These are phyloP conservation scores for Phalanger gymnotis DNA, from an alignment of 2,797 vertebrate genomes.

Conservation along the genomic window DNA sequence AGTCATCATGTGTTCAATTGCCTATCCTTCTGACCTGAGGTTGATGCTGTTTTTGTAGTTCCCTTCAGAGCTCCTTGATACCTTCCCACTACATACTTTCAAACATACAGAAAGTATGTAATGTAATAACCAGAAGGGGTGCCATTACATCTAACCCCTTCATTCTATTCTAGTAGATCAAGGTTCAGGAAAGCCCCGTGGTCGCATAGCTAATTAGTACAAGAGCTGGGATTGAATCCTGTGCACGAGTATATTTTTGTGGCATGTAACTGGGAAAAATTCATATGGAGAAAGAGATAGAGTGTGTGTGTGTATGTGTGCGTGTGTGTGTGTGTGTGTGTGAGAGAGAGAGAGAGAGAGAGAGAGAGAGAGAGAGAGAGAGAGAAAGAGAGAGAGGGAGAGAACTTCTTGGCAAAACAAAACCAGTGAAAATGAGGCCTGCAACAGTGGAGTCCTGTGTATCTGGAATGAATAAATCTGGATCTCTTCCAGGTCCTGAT, in stretches of 20 bases:
- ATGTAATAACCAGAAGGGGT: neutral
- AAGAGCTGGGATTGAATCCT: neutral
- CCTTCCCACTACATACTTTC: neutral
- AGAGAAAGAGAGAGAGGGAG: too few relatives aligned
- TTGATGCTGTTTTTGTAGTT: neutral
- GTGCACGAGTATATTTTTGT: neutral
- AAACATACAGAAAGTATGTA: neutral
- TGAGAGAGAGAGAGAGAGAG: too few relatives aligned
- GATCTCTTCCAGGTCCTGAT: neutral
- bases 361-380: too few relatives aligned
- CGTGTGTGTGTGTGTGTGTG: too few relatives aligned
- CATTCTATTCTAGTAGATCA: neutral
- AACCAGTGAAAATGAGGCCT: neutral
- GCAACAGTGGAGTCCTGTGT: neutral
- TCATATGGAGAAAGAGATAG: too few relatives aligned
- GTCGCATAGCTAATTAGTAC: neutral
- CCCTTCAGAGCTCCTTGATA: neutral
- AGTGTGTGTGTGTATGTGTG: too few relatives aligned
- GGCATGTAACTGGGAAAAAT: neutral
- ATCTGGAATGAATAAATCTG: constrained; percentile 29
- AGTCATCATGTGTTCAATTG: neutral
- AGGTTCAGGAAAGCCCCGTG: neutral
- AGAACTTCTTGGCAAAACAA: neutral
- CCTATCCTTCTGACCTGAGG: neutral
- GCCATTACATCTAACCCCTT: neutral